Percentiles rank a stretch among this genome's conserved stretches.
phyloP scores from a whole-genome alignment of 2,797 vertebrate genomes.

The Gadopsis bispinosus region DNA sequence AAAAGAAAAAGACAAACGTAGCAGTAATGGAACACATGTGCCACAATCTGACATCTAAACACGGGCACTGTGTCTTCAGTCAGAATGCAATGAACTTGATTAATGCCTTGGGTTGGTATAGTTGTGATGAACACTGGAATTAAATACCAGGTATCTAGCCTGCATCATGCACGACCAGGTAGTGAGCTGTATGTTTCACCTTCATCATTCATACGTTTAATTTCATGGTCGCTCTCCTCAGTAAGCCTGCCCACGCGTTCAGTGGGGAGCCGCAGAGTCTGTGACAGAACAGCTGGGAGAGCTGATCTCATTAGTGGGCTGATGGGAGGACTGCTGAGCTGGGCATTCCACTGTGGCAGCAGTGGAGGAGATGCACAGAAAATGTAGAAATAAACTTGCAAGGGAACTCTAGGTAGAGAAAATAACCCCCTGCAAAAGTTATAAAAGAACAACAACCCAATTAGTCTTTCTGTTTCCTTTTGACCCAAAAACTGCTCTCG shows the following conservation, averaged over 20 bases:
- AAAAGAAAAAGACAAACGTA: background rate
- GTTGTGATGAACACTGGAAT: background rate
- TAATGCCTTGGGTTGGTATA: background rate
- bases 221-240: conserved; percentile 9
- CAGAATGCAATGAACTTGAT: background rate
- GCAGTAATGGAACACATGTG: conserved; percentile 13
- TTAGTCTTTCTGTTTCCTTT: background rate
- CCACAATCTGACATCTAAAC: conserved; percentile 18
- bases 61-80: background rate
- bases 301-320: conserved; percentile 68
- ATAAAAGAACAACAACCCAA: background rate
- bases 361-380: conserved; percentile 43
- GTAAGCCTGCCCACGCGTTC: conserved; percentile 42
- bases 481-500: background rate
- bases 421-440: background rate
- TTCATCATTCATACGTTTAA: background rate
- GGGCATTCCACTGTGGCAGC: conserved; percentile 65
- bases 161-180: conserved; percentile 19
- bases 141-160: conserved; percentile 2
- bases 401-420: background rate
- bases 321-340: conserved; percentile 72
- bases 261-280: conserved; percentile 63
- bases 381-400: conserved; percentile 20
- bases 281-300: conserved; percentile 67
- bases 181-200: background rate